phyloP scores from a whole-genome alignment of 2,797 vertebrate genomes.

The Echeneis naucrates region DNA sequence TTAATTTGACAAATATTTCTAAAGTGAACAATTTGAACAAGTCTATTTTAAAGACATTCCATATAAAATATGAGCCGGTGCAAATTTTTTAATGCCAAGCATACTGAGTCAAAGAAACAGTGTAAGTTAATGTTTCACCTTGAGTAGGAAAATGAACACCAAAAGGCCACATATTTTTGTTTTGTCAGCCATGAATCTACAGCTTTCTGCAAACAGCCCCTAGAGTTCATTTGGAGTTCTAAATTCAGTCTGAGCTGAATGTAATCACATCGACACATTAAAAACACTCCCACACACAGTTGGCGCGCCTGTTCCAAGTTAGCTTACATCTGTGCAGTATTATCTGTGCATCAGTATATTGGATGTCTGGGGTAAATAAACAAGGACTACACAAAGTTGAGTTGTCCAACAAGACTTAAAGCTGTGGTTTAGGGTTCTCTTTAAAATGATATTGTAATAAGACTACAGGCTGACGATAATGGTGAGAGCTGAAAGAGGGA shows the following conservation, averaged over 20 bases:
- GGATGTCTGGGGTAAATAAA: not conserved
- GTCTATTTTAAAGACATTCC: slow-evolving; percentile 1
- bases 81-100: not conserved
- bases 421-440: not conserved
- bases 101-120: not conserved
- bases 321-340: not conserved
- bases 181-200: not conserved
- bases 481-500: no score
- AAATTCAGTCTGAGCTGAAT: not conserved
- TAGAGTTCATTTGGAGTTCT: not conserved
- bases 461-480: not conserved
- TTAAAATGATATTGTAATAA: not conserved
- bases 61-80: not conserved
- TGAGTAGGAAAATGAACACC: not conserved
- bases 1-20: not conserved
- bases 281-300: not conserved
- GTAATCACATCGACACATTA: not conserved
- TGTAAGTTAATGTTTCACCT: not conserved
- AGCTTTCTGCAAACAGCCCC: not conserved
- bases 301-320: not conserved
- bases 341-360: not conserved
- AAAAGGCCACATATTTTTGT: not conserved
- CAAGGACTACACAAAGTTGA: not conserved
- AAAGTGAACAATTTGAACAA: no score
- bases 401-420: no score